Evolutionary conservation across 1,140 invertebrate genomes (phyloP).

Genomic region (Pinna nobilis): DNA sequence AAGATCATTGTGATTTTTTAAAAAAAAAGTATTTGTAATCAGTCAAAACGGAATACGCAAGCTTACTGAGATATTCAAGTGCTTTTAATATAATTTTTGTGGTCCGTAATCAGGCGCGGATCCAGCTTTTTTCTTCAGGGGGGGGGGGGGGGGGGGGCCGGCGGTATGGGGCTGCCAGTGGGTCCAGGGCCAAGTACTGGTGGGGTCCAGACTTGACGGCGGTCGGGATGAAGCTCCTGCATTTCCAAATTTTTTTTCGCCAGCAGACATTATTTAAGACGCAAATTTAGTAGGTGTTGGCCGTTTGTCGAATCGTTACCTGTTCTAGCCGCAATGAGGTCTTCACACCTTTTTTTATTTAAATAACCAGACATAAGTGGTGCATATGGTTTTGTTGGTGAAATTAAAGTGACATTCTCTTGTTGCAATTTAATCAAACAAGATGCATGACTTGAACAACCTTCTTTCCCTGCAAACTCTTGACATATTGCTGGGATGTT

Average conservation of each 20-base stretch:
- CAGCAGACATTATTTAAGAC: background rate
- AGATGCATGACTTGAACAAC: no score
- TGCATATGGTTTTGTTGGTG: background rate
- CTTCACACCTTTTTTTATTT: no score
- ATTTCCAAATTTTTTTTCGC: background rate
- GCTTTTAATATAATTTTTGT: no score
- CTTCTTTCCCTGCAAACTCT: slow-evolving; percentile 2
- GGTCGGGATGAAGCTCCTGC: background rate
- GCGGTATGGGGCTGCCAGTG: background rate
- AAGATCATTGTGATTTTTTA: no score
- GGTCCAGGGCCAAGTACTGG: background rate
- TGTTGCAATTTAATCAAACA: no score
- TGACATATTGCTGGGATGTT: background rate
- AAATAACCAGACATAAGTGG: no score
- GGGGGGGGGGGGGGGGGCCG: no score
- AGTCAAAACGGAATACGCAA: no score
- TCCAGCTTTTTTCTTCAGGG: no score
- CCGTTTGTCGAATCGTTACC: background rate
- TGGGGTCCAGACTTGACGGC: background rate
- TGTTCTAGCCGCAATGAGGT: background rate
- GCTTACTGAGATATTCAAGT: no score
- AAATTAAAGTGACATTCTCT: background rate
- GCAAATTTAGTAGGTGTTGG: background rate
- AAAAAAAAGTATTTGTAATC: no score
- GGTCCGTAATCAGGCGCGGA: no score